phyloP scores from a whole-genome alignment of 2,888 invertebrate genomes.

The Drosophila meridionalis region DNA sequence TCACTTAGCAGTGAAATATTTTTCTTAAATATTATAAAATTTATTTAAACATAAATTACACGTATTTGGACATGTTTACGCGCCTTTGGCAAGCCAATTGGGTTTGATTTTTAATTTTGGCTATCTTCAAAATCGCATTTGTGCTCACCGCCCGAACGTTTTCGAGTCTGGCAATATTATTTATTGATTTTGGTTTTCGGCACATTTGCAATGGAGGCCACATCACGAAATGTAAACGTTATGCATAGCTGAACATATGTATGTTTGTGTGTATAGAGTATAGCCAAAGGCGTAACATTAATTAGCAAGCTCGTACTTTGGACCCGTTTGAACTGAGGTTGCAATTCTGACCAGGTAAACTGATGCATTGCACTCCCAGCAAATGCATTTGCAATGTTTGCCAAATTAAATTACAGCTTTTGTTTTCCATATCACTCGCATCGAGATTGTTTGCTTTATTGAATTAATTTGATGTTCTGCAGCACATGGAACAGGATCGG shows the following conservation, averaged over 20 bases:
- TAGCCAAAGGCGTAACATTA: slow-evolving; percentile 46
- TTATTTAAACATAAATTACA: slow-evolving; percentile 8
- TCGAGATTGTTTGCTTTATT: slow-evolving; percentile 6
- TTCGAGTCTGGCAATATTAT: slow-evolving; percentile 34
- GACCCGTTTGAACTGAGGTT: background rate
- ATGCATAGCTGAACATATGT: slow-evolving; percentile 16
- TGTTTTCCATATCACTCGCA: slow-evolving; percentile 15
- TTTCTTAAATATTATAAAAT: background rate
- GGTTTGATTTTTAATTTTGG: slow-evolving; percentile 60
- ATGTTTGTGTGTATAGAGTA: slow-evolving; percentile 17
- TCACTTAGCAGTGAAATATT: too few relatives aligned
- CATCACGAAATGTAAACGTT: slow-evolving; percentile 10
- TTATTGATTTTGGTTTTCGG: slow-evolving; percentile 74
- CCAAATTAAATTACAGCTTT: slow-evolving; percentile 23
- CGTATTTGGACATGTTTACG: slow-evolving; percentile 25
- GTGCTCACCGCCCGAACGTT: slow-evolving; percentile 29
- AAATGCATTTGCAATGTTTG: slow-evolving; percentile 22
- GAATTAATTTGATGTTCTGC: background rate
- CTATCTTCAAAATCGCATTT: slow-evolving; percentile 57
- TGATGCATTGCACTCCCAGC: slow-evolving; percentile 10
- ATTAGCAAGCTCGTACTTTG: slow-evolving; percentile 27
- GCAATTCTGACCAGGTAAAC: slow-evolving; percentile 6
- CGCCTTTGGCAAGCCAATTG: slow-evolving; percentile 43
- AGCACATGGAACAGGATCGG: background rate
- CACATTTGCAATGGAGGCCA: slow-evolving; percentile 46